Base-by-base conservation (phyloP, 2,797 vertebrate species). In the Anguilla anguilla region DNA sequence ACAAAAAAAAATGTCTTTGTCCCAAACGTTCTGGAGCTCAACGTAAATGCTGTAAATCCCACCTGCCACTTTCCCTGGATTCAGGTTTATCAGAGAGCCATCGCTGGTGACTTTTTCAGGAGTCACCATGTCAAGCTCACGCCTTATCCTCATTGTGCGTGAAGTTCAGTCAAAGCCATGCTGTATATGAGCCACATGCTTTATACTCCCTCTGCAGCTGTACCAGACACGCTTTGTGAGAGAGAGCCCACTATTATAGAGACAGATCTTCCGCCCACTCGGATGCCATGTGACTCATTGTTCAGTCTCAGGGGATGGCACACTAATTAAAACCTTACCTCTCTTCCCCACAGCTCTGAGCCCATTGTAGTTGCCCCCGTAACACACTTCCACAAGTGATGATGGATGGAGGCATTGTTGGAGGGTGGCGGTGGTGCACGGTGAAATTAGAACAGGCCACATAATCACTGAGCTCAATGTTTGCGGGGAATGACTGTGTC, bases 321-420 rank as follows among this genome's bases (percentile, higher is more conserved):
- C 79, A 82, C 79, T 82, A 82, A 82, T 82, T 82, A 82, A 82
- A 82, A 82, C 79, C 79, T 82, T 46, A 82, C 79, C 46, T 82
- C 79, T 82, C 79, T 82, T 82, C 79, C 79, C 79, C 79, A 22
- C 22, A 13, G 79, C 79, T 51, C 46, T 49, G n/a, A 49, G 46
- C 79, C 79, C 46, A n/a, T 82, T 82, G 43, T n/a, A 2, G 25
- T 11, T 82, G 43, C 79, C 79, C 74, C 43, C 46, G 46, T 82
- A 51, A 51, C 79, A 82, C 79, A 82, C 79, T 82, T 82, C 46
- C 46, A 25, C 79, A 49, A 25, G 22, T 2, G 22, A 51, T 49
- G 79, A 82, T 82, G 79, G 79, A 82, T 82, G 46, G 46, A 46
- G 43, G 79, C 79, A 82, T 82, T 51, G 46, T 82, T 82, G 79